A percentile compares a stretch with the other conserved stretches of the same genome.
Evolutionary conservation across 2,888 invertebrate genomes (phyloP).

Genomic region (Amorpha juglandis): DNA sequence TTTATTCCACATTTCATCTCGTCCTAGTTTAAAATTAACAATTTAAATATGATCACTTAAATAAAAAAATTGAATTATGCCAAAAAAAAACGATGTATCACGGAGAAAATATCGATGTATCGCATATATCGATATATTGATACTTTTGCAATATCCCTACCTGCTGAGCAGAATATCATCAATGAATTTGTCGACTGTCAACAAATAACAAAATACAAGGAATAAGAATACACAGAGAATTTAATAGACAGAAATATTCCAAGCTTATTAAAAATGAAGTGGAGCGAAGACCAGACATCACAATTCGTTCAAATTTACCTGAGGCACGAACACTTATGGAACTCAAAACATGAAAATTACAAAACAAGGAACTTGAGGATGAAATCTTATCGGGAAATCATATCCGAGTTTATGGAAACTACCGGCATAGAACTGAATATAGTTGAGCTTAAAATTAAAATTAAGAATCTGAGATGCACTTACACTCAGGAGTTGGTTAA

Average conservation of each 20-base stretch:
- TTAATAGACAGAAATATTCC: neutral
- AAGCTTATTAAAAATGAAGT: conserved; percentile 55
- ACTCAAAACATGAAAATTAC: conserved; percentile 62
- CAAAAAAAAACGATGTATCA: too few species aligned
- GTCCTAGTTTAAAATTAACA: too few species aligned
- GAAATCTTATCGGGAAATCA: conserved; percentile 61
- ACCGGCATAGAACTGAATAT: conserved; percentile 60
- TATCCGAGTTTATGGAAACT: conserved; percentile 52
- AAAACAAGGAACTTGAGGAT: conserved; percentile 59
- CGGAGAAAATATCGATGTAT: too few species aligned
- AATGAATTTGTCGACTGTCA: too few species aligned
- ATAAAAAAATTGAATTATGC: too few species aligned
- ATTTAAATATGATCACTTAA: too few species aligned
- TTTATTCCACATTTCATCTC: too few species aligned
- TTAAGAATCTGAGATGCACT: conserved; percentile 65
- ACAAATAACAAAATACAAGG: neutral
- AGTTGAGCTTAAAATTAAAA: conserved; percentile 59
- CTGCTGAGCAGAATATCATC: too few species aligned
- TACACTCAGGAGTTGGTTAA: conserved; percentile 65
- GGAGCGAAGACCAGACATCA: conserved; percentile 73
- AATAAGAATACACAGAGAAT: neutral
- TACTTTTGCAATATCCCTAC: too few species aligned
- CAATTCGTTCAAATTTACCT: conserved; percentile 76
- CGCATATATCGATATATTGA: too few species aligned
- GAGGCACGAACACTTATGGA: conserved; percentile 72